Evolutionary conservation across 2,113 vertebrate species (phyloP).

Genomic region (Dunckerocampus dactyliophorus): DNA sequence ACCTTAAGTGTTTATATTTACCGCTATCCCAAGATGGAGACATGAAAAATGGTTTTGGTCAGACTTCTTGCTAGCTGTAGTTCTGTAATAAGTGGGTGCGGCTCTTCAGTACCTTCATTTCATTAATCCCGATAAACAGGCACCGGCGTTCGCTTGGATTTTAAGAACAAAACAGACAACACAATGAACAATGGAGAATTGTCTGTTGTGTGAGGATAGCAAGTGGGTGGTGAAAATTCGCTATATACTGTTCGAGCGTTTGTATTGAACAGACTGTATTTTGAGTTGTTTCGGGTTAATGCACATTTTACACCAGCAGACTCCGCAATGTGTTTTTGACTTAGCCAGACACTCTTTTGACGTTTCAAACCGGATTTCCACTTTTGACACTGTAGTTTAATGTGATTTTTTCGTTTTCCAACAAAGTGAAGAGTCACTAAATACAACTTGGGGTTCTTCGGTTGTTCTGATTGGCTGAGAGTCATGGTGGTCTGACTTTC

Average conservation of each 20-base stretch:
- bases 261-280: too few species aligned
- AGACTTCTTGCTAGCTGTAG: conserved; percentile 56
- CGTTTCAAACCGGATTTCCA: not conserved
- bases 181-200: not conserved
- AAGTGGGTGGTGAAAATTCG: not conserved
- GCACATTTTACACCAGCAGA: not conserved
- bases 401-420: not conserved
- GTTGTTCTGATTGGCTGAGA: conserved; percentile 63
- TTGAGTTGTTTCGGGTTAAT: not conserved
- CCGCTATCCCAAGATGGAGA: not conserved
- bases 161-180: not conserved
- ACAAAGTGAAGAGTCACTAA: not conserved
- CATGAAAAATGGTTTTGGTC: not conserved
- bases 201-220: not conserved
- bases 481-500: conserved; percentile 71
- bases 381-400: too few species aligned
- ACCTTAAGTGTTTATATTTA: too few species aligned
- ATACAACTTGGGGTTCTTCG: conserved; percentile 32
- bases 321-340: too few species aligned
- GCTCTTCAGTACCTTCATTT: not conserved
- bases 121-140: not conserved
- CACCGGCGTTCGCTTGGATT: too few species aligned
- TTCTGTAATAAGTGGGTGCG: conserved; percentile 54
- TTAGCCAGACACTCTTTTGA: not conserved
- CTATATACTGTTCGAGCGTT: not conserved